These are phyloP conservation scores for Cecidostiba fungosa DNA, from an alignment of 2,888 invertebrate species.

Conservation along the genomic window DNA sequence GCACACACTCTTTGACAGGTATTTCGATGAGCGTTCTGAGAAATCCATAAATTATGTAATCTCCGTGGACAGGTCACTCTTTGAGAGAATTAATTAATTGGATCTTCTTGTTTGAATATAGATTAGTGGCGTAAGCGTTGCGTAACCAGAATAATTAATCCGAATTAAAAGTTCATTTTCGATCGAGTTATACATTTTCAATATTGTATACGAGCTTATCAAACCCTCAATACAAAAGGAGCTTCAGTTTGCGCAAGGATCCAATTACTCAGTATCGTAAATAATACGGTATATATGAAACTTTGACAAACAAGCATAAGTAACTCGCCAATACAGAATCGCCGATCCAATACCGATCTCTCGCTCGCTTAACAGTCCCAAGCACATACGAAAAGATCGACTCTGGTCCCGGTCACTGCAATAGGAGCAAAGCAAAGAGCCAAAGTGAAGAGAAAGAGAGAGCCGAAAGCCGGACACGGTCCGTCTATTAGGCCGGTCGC, in stretches of 20 bases:
- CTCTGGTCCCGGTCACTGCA: neutral
- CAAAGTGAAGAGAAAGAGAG: neutral
- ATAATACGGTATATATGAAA: neutral
- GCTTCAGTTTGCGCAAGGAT: neutral
- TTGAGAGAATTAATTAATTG: neutral
- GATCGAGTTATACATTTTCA: no score
- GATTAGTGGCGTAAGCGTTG: neutral
- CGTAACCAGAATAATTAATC: neutral
- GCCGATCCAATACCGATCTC: neutral
- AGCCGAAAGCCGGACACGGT: slow-evolving; percentile 56
- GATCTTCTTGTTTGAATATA: neutral
- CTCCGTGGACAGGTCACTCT: neutral
- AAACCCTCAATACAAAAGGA: no score
- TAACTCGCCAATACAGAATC: neutral
- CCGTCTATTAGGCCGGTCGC: slow-evolving; percentile 60
- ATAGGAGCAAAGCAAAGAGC: neutral
- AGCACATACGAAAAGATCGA: neutral
- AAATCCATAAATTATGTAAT: slow-evolving; percentile 40
- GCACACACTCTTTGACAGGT: neutral
- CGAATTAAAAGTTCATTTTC: neutral
- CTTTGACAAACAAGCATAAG: neutral
- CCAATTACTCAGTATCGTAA: neutral
- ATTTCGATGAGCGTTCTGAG: neutral
- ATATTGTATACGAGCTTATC: no score
- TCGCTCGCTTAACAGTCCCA: neutral